Evolutionary conservation across 2,888 invertebrate genomes (phyloP), one percentile per base, ranked within the genome.

Genomic region (Eupithecia exiguata): DNA sequence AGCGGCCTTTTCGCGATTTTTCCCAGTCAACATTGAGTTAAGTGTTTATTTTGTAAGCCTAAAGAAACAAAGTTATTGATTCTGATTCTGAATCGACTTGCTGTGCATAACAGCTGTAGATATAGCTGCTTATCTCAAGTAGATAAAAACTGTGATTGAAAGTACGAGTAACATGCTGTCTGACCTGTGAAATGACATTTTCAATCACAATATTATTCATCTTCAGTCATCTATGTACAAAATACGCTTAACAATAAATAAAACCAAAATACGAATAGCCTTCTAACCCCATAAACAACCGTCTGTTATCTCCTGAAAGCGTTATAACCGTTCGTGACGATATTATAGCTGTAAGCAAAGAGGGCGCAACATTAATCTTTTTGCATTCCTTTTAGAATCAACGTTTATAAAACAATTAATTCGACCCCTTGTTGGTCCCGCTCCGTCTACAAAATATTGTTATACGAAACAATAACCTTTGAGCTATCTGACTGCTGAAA

Each of bases 401-500:
- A 79, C 49, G 81, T 79, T 79, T 78, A 72, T 79, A 77, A 79
- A 82, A 82, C 80, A 78, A 83, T 83, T 76, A 78, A 79, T 79
- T 71, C 79, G 83, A 84, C 83, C 86, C 84, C 83, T 84, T 81
- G 85, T 92, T 92, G 93, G 93, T 93, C 93, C 93, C 93, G 84
- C 85, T 83, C 83, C 81, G 80, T 81, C 84, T 88, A 88, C 85
- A 84, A 87, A 90, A 88, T 87, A 86, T 86, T 87, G 86, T 81
- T 82, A 74, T 80, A 74, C 77, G 68, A 70, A 74, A 71, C 70
- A 61, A 63, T 46, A 43, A 78, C 75, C 75, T 74, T 80, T 62
- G 69, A 77, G 81, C 88, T 94, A 94, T 93, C 94, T 94, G 36
- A 94, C 91, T 69, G 94, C 94, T 43, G 94, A 91, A 14, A 94